Conservation (phyloP, 1,140 invertebrate species). For the Nasonia vitripennis region DNA sequence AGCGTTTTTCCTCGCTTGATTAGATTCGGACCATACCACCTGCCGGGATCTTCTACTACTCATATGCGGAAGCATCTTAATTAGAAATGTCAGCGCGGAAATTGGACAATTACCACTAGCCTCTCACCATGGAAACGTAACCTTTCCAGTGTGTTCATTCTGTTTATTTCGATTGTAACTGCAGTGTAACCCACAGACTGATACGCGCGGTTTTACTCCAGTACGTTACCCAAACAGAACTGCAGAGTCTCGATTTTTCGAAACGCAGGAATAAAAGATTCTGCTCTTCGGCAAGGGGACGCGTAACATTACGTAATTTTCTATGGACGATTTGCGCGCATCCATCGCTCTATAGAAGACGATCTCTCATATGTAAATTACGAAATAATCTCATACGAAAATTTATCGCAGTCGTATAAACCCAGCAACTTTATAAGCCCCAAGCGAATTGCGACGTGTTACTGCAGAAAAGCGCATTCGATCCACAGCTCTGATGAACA, state of each 20-base stretch:
- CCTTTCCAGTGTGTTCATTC: not conserved
- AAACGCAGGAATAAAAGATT: not conserved
- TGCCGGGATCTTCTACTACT: no score
- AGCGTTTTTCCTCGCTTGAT: no score
- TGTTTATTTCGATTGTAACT: not conserved
- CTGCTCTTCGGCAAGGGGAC: not conserved
- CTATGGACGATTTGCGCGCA: no score
- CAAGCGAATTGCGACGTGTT: no score
- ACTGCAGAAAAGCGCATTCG: no score
- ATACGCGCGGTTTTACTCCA: not conserved
- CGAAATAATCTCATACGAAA: no score
- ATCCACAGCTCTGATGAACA: not conserved
- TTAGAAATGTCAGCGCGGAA: not conserved
- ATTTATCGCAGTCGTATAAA: no score
- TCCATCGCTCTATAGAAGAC: no score
- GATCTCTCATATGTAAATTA: no score
- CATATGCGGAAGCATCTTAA: not conserved
- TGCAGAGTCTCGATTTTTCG: not conserved
- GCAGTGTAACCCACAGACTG: not conserved
- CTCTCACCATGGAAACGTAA: not conserved
- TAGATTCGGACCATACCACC: no score
- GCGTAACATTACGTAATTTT: not conserved
- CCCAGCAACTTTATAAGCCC: no score
- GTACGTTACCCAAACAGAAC: not conserved
- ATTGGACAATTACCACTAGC: not conserved